phyloP scores from a whole-genome alignment of 2,888 invertebrate species.

The Athripsodes cinereus region DNA sequence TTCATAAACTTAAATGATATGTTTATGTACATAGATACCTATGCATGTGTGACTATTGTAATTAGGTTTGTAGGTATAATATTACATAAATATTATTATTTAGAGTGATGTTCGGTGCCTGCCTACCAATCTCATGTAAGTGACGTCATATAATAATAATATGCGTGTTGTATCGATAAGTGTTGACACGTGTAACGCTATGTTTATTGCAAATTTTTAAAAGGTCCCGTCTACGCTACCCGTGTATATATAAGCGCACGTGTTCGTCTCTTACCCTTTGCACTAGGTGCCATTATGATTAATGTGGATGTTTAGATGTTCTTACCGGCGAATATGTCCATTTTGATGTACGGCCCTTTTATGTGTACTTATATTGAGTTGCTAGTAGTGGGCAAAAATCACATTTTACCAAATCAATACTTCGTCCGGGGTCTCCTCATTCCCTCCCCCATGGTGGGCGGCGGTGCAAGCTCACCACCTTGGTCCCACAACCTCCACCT shows the following conservation, averaged over 20 bases:
- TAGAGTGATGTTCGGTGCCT: no score
- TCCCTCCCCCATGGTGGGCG: constrained; percentile 13
- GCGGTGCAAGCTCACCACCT: constrained; percentile 33
- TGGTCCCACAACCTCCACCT: constrained; percentile 23
- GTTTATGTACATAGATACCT: no score
- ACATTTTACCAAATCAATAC: constrained; percentile 29
- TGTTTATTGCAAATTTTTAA: background rate
- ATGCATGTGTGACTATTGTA: no score
- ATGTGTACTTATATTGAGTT: constrained; percentile 27
- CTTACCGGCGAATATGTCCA: constrained; percentile 28
- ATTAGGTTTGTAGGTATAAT: no score
- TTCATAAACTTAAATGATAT: no score
- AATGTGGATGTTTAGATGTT: constrained; percentile 23
- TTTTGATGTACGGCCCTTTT: constrained; percentile 29
- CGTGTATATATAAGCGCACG: background rate
- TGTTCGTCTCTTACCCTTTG: background rate
- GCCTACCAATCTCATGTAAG: no score
- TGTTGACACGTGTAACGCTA: no score
- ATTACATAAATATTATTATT: no score
- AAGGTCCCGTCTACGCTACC: background rate
- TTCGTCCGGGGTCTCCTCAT: constrained; percentile 27
- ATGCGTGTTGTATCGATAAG: no score
- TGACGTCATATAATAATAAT: background rate
- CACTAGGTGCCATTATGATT: background rate
- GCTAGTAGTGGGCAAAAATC: constrained; percentile 27